Evolutionary conservation across 1,140 invertebrate species (phyloP), one percentile per base, ranked within the genome.

Genomic region (Sminthurides bifidus): DNA sequence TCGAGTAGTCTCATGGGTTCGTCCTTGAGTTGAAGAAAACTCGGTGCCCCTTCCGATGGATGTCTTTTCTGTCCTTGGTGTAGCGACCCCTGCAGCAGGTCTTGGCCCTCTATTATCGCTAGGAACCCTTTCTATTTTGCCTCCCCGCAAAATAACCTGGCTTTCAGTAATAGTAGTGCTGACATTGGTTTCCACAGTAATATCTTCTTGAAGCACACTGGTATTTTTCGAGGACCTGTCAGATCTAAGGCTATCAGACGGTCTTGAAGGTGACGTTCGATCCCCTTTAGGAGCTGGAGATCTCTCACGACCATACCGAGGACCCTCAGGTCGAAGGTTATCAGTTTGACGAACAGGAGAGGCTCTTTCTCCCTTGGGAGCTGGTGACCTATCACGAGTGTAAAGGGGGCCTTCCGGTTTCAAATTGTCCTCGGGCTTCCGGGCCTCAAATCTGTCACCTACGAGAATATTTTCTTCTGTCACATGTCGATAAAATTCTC

Each of bases 311-410:
- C 41, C 6, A 21, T 43, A 43, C n/a, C n/a, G 8, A 35, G 8
- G 8, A 43, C 66, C 66, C 55, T 52, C 55, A 12, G 37, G 46
- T 21, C 33, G 64, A 0, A 79, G 55, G 65, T 79, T 79, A 59
- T 80, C 78, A 70, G 35, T 49, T 35, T 44, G 76, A 52, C 73
- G 77, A 1, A 77, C 72, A 23, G 26, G 14, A 2, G 21, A 17
- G 12, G 14, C 12, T 0, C 55, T 19, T n/a, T 52, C 49, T 24
- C 43, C 50, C 15, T 17, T 48, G 12, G 35, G 57, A 24, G 26
- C 40, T 35, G 26, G n/a, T 6, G 50, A n/a, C 35, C 54, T 33
- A 12, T 52, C 40, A 15, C 24, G 31, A 14, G 33, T 6, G 41
- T 55, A 56, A 29, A 59, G 54, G n/a, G 52, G 41, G 2, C 54